Evolutionary conservation across 2,888 invertebrate genomes (phyloP), one percentile per base, ranked within the genome.

Genomic region (Spatulosminthurus flaviceps): DNA sequence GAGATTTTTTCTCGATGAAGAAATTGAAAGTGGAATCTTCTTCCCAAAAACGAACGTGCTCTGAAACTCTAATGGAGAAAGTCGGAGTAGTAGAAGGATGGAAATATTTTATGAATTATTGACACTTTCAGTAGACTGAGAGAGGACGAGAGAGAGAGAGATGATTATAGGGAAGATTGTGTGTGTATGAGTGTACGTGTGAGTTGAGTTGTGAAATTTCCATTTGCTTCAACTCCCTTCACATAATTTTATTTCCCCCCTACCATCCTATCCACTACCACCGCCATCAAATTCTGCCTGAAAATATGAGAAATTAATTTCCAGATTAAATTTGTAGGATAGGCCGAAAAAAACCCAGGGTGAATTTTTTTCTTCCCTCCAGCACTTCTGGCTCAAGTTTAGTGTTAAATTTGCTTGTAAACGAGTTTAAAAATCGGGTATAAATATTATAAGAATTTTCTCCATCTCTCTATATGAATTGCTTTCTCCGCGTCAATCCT

Each of bases 81-180:
- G 51, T 13, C 2, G 13, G 13, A 41, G 41, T 13, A 13, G 41
- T 13, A 13, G 41, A 13, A 41, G 51, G 51, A 51, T 51, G 51
- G 51, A n/a, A 51, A 51, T 51, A 51, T 51, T 51, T 19, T 51
- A 51, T 51, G 51, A 51, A 51, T 51, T 51, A 51, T 51, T 51
- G 51, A 51, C 51, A 51, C 51, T 51, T 51, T 51, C 51, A 2
- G 51, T 51, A 51, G 51, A 51, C 51, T 51, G n/a, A 19, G 51
- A 51, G n/a, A 51, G 5, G 51, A 51, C 16, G 5, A 51, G 9
- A 19, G 1, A 19, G 19, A 51, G n/a, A n/a, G n/a, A 51, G n/a
- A 51, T 51, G 51, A 51, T 51, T 51, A 51, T 19, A 19, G 1
- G 51, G 19, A 51, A 51, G 51, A 51, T 51, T 51, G 7, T n/a